A percentile compares a stretch with the other conserved stretches of the same genome.
phyloP scores from a whole-genome alignment of 2,888 invertebrate genomes.

The Tridacna gigas region DNA sequence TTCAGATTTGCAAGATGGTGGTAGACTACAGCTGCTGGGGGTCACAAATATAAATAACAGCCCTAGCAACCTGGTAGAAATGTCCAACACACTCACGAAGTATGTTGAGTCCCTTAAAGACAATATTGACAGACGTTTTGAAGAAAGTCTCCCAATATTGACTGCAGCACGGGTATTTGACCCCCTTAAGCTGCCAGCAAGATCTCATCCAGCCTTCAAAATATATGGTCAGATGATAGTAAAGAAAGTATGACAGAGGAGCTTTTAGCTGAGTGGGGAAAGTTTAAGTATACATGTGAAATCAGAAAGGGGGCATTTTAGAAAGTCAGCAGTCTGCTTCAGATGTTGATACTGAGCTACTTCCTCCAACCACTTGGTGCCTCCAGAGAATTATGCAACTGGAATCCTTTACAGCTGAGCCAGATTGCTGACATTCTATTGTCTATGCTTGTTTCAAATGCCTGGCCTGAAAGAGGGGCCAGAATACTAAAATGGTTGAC shows the following conservation, averaged over 20 bases:
- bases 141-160: constrained; percentile 19
- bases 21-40: neutral
- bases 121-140: constrained; percentile 27
- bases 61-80: neutral
- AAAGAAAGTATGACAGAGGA: constrained; percentile 2
- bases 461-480: constrained; percentile 56
- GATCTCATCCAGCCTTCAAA: constrained; percentile 13
- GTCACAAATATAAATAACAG: neutral
- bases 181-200: constrained; percentile 1
- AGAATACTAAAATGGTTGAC: constrained; percentile 40
- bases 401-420: no score
- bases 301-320: constrained; percentile 16
- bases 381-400: no score
- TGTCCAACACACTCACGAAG: neutral
- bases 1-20: neutral
- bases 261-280: constrained; percentile 34
- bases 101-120: constrained; percentile 8
- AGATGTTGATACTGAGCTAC: no score
- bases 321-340: no score
- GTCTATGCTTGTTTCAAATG: constrained; percentile 57
- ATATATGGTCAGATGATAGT: constrained; percentile 13
- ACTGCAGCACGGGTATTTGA: constrained; percentile 11
- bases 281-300: constrained; percentile 36
- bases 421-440: constrained; percentile 39
- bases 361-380: no score